A percentile compares a stretch with the other conserved stretches of the same genome.
Conservation (phyloP, 2,113 vertebrate genomes). For the Apistogramma diplotaenia region DNA sequence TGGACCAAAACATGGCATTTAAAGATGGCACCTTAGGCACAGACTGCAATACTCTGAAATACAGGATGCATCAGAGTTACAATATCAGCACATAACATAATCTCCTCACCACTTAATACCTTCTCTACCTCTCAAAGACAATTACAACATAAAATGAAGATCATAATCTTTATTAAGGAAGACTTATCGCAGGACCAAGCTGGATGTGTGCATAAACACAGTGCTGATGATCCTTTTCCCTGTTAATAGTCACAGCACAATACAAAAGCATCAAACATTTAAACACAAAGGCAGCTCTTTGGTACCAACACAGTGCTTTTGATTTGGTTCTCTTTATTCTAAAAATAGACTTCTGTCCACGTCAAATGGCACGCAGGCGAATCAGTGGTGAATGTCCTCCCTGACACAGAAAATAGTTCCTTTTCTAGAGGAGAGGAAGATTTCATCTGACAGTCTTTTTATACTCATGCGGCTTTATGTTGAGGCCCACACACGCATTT, state of each 20-base stretch:
- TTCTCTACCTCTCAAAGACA: background rate
- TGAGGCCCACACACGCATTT: background rate
- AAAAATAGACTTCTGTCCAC: slow-evolving; percentile 36
- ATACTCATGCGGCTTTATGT: background rate
- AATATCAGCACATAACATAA: background rate
- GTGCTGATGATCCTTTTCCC: background rate
- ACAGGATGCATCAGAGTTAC: background rate
- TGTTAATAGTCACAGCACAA: background rate
- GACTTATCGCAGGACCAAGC: background rate
- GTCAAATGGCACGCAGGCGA: background rate
- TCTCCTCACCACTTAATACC: background rate
- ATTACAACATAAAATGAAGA: background rate
- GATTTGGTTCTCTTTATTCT: slow-evolving; percentile 31
- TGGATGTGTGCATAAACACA: background rate
- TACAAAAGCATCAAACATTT: slow-evolving; percentile 1
- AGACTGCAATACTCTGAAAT: background rate
- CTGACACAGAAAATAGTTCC: background rate
- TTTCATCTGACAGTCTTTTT: slow-evolving; percentile 7
- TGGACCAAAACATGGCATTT: background rate
- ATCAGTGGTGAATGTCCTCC: background rate
- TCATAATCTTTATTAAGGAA: background rate
- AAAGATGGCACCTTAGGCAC: background rate
- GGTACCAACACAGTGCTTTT: background rate
- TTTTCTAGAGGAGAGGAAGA: background rate
- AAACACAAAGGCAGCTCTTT: slow-evolving; percentile 21